Base-by-base conservation (phyloP, 2,888 invertebrate genomes). In the Mythimna impura region DNA sequence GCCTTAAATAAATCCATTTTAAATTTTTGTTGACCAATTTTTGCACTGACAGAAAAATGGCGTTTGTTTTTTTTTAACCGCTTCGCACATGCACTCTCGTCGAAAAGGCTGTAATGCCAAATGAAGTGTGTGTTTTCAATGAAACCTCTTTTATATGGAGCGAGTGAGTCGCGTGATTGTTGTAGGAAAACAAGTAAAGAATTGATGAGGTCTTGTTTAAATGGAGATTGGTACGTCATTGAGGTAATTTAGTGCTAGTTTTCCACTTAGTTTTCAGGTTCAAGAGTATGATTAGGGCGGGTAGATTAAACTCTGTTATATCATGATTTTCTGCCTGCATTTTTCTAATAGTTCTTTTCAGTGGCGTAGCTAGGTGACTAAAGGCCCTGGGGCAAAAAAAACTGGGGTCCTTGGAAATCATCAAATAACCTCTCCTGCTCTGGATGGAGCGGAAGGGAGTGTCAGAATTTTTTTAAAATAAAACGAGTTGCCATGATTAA, bases 181-280 rank as follows among this genome's bases (percentile, higher is more conserved):
- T 57, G 67, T 36, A 54, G 52, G 86, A 76, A 86, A 86, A 86
- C 78, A 84, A 70, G 68, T 83, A 66, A 84, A 83, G 71, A 75
- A 86, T 86, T 72, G 71, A 85, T 84, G 73, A 57, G 55, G 72
- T 47, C 65, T 76, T 73, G 54, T 81, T 82, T 75, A 71, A 76
- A 77, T 66, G 78, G 60, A 64, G 78, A 76, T 68, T 64, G 58
- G 6, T 36, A 14, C 69, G 65, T 58, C 73, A 66, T 71, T 66
- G 50, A 50, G 43, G 80, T 68, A 67, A 80, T 69, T 71, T 63
- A 36, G 36, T 9, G 7, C 52, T 40, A 30, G 30, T 30, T 30
- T 30, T 3, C 30, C 30, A 30, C 30, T 52, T 36, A 34, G 54
- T 54, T 64, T 73, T 82, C 54, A 78, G 22, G 36, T 80, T 65